Conservation (phyloP, 2,888 invertebrate genomes). For the Callimorpha dominula region DNA sequence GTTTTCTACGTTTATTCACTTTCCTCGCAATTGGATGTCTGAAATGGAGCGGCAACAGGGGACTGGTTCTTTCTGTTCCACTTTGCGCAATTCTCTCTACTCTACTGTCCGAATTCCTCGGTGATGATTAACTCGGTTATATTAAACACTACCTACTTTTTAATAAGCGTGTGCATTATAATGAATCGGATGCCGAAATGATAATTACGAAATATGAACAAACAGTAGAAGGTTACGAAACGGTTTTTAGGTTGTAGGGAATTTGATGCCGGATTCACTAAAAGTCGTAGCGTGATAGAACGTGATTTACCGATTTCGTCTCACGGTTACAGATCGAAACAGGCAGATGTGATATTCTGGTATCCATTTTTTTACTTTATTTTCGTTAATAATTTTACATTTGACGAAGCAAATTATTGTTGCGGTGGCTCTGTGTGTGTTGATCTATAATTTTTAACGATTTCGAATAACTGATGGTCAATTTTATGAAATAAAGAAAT, state of each 20-base stretch:
- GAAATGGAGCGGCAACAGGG: constrained; percentile 79
- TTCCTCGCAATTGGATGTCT: constrained; percentile 62
- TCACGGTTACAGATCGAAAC: neutral
- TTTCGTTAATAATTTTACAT: too few species aligned
- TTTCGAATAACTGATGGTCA: too few species aligned
- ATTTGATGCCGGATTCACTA: constrained; percentile 11
- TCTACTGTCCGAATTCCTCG: constrained; percentile 77
- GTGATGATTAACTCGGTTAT: constrained; percentile 77
- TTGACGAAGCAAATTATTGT: too few species aligned
- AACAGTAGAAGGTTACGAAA: constrained; percentile 34
- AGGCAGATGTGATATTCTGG: neutral
- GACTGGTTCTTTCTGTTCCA: constrained; percentile 73
- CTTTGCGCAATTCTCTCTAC: constrained; percentile 78
- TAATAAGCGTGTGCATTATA: constrained; percentile 56
- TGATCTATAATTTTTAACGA: too few species aligned
- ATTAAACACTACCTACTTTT: constrained; percentile 67
- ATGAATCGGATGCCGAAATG: constrained; percentile 54
- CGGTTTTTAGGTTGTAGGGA: constrained; percentile 14
- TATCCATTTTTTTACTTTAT: too few species aligned
- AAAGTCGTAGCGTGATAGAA: neutral
- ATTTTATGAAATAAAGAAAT: too few species aligned
- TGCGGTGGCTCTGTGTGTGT: too few species aligned
- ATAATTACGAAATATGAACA: constrained; percentile 33
- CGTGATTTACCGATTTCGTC: neutral
- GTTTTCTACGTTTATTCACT: constrained; percentile 58